phyloP scores from a whole-genome alignment of 1,140 invertebrate species.

The Bradysia coprophila region DNA sequence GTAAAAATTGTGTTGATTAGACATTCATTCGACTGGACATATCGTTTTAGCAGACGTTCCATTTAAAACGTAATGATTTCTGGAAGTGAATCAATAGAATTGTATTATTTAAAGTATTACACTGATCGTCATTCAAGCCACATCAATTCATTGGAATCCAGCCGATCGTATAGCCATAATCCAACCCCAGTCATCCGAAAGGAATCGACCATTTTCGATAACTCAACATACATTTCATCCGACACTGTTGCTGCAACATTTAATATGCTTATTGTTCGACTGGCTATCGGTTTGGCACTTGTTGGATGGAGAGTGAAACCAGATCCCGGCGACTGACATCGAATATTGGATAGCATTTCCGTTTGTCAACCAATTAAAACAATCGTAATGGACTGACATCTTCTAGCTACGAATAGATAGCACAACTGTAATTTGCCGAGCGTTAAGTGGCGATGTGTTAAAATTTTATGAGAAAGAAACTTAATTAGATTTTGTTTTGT shows the following conservation, averaged over 20 bases:
- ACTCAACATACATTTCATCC: too few species aligned
- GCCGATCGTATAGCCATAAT: too few species aligned
- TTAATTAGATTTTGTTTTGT: too few species aligned
- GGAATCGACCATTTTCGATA: too few species aligned
- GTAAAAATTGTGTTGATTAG: too few species aligned
- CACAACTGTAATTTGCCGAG: neutral
- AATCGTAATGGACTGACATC: slow-evolving; percentile 2
- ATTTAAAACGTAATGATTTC: neutral
- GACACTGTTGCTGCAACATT: neutral
- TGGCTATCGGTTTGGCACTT: neutral
- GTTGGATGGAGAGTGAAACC: slow-evolving; percentile 2
- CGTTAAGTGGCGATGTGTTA: neutral
- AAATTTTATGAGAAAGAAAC: neutral
- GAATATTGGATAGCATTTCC: neutral
- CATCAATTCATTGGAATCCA: neutral
- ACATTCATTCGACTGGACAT: too few species aligned
- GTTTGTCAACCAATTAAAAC: neutral
- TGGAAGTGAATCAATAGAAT: neutral
- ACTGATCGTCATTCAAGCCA: neutral
- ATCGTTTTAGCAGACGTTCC: too few species aligned
- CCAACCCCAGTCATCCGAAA: too few species aligned
- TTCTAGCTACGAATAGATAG: neutral
- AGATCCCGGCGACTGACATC: slow-evolving; percentile 2
- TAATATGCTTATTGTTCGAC: neutral
- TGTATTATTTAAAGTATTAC: neutral